These are phyloP conservation scores for Leptinotarsa defecta DNA, from an alignment of 1,140 invertebrate species.

Conservation along the genomic window DNA sequence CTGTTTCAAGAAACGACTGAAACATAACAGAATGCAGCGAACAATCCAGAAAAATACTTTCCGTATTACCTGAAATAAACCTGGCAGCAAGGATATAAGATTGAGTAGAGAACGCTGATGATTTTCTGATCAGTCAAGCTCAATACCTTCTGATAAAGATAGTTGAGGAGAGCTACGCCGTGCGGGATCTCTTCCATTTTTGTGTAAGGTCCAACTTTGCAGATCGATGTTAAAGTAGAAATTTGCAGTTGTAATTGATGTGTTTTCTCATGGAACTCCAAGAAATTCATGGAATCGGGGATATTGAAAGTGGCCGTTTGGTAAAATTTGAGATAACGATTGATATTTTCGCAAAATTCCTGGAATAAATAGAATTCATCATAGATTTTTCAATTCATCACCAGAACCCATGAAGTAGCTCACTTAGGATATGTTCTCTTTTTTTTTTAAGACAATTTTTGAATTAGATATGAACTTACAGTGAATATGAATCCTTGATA, in stretches of 20 bases:
- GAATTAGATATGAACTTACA: constrained; percentile 34
- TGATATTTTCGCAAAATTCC: constrained; percentile 52
- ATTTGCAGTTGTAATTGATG: constrained; percentile 46
- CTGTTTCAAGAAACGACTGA: constrained; percentile 50
- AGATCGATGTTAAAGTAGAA: constrained; percentile 46
- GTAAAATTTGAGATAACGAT: constrained; percentile 50
- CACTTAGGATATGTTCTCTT: no score
- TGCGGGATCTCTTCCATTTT: constrained; percentile 43
- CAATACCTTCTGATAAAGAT: constrained; percentile 50
- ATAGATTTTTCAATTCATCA: no score
- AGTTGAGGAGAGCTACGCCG: constrained; percentile 51
- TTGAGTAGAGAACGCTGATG: constrained; percentile 48
- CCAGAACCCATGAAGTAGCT: no score
- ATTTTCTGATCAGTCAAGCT: constrained; percentile 46
- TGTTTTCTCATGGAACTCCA: constrained; percentile 46
- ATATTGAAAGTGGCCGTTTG: constrained; percentile 46
- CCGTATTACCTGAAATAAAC: constrained; percentile 43
- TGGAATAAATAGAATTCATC: constrained; percentile 32
- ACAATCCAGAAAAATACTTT: background rate
- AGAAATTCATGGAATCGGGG: constrained; percentile 42
- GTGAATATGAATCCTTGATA: constrained; percentile 49
- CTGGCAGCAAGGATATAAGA: constrained; percentile 53
- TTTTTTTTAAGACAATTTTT: no score
- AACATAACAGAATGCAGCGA: constrained; percentile 23
- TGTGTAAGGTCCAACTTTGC: constrained; percentile 47